Base-by-base conservation (phyloP, 2,797 vertebrate species). In the Phrynocephalus guinanensis region DNA sequence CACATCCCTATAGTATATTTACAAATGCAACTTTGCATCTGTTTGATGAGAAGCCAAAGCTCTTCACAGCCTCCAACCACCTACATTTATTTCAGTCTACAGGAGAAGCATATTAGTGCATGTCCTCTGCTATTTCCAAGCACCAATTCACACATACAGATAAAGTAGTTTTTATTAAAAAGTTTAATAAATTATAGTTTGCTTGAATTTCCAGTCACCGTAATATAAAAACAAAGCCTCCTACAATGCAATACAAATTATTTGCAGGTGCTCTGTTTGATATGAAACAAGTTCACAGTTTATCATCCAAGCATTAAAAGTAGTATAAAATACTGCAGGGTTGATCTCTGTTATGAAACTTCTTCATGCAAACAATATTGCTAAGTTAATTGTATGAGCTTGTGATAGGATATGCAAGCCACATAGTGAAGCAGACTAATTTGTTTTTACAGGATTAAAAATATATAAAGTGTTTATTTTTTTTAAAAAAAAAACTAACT, bases 201-300 rank as follows among this genome's bases (percentile, higher is more conserved):
- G 71, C 18, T 82, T 72, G 56, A 87, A n/a, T 24, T 90, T 91
- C 88, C 88, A 90, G 75, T 90, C 80, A 92, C 89, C 88, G 88
- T 91, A 94, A 88, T 95, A 94, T 92, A 94, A 96, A 95, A 94
- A 89, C 90, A 92, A 94, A 94, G 83, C 92, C 88, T 87, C 88
- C 93, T 93, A 92, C 87, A 90, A 91, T 90, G 68, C 5, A 89
- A 91, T 92, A 94, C n/a, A 94, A 92, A 94, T 88, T 93, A 72
- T 93, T 92, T 94, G 79, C 83, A 73, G 16, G 24, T 75, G 70
- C 44, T 79, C 91, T 92, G 48, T 38, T 93, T 93, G 87, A 79
- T 93, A 94, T 93, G 92, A 91, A 94, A 93, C 33, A 87, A 80
- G 11, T 68, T 91, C 89, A 92, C 91, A 87, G 28, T 83, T 92